A percentile compares a stretch with the other conserved stretches of the same genome.
These are phyloP conservation scores for Drosophila biarmipes DNA, from an alignment of 1,140 invertebrate species.

Conservation along the genomic window DNA sequence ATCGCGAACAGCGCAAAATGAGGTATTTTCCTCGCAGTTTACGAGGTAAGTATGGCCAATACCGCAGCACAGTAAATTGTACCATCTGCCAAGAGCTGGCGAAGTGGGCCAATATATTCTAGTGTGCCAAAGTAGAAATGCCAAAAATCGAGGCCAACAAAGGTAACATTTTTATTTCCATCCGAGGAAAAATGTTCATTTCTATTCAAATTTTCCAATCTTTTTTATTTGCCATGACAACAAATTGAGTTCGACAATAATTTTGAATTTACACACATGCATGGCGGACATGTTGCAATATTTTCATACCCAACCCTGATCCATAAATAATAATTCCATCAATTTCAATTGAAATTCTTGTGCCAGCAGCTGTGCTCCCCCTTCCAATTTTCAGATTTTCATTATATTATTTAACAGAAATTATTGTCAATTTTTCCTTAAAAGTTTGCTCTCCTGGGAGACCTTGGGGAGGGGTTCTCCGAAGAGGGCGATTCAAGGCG, in stretches of 20 bases:
- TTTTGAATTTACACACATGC: constrained; percentile 3
- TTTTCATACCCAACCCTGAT: constrained; percentile 8
- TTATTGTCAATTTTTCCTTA: constrained; percentile 1
- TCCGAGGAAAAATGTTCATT: background rate
- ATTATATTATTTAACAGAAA: constrained; percentile 11
- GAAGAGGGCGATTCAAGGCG: background rate
- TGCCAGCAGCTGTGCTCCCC: background rate
- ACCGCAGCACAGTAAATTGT: background rate
- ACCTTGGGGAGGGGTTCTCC: background rate
- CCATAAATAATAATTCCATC: constrained; percentile 35
- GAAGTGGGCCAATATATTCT: background rate
- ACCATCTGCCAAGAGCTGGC: constrained; percentile 5
- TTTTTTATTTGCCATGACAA: background rate
- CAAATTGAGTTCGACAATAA: constrained; percentile 12
- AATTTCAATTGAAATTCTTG: constrained; percentile 13
- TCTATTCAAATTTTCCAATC: background rate
- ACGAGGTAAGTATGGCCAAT: background rate
- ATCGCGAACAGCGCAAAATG: background rate
- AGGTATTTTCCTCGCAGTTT: background rate
- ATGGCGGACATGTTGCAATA: constrained; percentile 2
- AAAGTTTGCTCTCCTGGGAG: background rate
- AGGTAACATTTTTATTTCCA: background rate
- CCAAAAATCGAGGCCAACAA: background rate
- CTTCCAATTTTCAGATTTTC: background rate
- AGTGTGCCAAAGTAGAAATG: background rate